Percentiles rank a stretch among this genome's conserved stretches.
These are phyloP conservation scores for Thomomys bottae DNA, from an alignment of 2,113 vertebrate genomes.

Conservation along the genomic window DNA sequence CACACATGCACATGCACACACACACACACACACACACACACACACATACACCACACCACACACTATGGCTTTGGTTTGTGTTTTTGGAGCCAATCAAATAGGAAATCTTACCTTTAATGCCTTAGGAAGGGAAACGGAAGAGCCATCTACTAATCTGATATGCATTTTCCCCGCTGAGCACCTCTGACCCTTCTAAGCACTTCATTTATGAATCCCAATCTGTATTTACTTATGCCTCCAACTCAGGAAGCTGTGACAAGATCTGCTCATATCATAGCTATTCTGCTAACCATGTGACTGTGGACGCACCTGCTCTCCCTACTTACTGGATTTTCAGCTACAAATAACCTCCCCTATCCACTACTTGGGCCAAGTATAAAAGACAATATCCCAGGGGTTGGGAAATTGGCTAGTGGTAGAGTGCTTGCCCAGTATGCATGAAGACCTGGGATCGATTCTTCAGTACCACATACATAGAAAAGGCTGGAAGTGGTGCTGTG, in stretches of 20 bases:
- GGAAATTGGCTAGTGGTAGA: no score
- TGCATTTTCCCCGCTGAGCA: background rate
- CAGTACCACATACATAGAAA: no score
- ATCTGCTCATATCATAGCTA: background rate
- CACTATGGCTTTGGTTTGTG: background rate
- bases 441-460: no score
- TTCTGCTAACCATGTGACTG: conserved; percentile 33
- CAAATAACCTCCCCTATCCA: conserved; percentile 31
- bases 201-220: background rate
- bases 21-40: background rate
- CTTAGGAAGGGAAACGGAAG: conserved; percentile 35
- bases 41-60: no score
- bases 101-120: background rate
- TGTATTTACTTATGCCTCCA: background rate
- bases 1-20: background rate
- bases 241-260: conserved; percentile 50
- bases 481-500: no score
- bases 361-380: background rate
- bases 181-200: conserved; percentile 61
- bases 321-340: background rate
- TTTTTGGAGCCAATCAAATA: background rate
- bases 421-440: no score
- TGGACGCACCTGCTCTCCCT: conserved; percentile 40
- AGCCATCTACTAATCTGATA: conserved; percentile 57
- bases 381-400: no score